A percentile compares a stretch with the other conserved stretches of the same genome.
Evolutionary conservation across 2,888 invertebrate genomes (phyloP).

Genomic region (Thyatira batis): DNA sequence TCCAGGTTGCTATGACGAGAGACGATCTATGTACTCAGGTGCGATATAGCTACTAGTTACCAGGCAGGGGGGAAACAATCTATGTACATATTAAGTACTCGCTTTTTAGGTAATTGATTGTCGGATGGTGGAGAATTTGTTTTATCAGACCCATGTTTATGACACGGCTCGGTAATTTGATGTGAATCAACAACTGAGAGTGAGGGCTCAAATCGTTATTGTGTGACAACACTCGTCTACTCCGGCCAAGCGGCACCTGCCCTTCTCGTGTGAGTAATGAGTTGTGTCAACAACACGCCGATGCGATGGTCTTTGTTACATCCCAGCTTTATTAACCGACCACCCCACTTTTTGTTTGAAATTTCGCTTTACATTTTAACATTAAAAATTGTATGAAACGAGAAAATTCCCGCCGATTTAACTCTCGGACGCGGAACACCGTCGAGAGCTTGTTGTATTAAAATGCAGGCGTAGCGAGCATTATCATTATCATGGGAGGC

Average conservation of each 20-base stretch:
- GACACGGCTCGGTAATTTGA: not conserved
- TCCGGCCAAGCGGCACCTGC: not conserved
- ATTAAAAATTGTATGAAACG: constrained; percentile 6
- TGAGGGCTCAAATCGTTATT: not conserved
- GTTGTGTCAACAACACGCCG: constrained; percentile 41
- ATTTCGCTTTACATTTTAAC: constrained; percentile 12
- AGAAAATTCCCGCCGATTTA: constrained; percentile 24
- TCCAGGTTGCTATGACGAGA: constrained; percentile 58
- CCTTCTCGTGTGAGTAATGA: constrained; percentile 37
- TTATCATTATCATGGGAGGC: constrained; percentile 46
- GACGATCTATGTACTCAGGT: constrained; percentile 29
- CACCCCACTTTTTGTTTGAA: constrained; percentile 20
- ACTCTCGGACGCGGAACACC: constrained; percentile 22
- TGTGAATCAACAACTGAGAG: not conserved
- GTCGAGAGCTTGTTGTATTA: constrained; percentile 36
- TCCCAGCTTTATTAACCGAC: constrained; percentile 12
- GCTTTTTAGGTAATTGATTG: not conserved
- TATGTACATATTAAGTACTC: not conserved
- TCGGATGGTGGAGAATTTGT: not conserved
- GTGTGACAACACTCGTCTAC: constrained; percentile 1
- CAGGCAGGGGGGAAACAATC: not conserved
- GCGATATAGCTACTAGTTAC: constrained; percentile 11
- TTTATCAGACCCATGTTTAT: not conserved
- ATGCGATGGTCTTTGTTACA: constrained; percentile 24
- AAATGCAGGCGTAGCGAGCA: constrained; percentile 42